Evolutionary conservation across 1,140 invertebrate species (phyloP), one percentile per base, ranked within the genome.

Genomic region (Calosoma granatense): DNA sequence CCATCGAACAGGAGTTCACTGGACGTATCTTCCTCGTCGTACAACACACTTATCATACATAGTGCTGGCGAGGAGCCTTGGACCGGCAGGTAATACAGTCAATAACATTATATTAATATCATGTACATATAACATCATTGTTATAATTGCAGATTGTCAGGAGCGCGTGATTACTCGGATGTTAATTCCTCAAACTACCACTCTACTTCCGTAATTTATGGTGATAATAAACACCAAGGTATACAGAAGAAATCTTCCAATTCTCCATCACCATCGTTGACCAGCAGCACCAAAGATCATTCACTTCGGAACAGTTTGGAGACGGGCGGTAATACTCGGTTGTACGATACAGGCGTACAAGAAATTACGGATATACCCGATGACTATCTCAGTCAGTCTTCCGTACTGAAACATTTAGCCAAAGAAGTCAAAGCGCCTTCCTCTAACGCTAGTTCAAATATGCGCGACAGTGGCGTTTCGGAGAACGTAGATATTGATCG

Each of bases 361-460:
- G 87, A 90, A 74, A 86, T 91, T 61, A 88, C 84, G 1, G 88
- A 89, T 68, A 91, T 91, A 66, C 87, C 88, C 15, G 86, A 88
- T 66, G 88, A 91, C 74, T 91, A 89, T 68, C 75, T 92, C 1
- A 88, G 82, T 70, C 86, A 92, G 63, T 88, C 87, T 14, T 78
- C 86, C 67, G 87, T 92, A n/a, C 70, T 92, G 60, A 92, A 92
- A 72, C 88, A 92, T 73, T 75, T 92, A 54, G 86, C 88, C 1
- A 89, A 89, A 72, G 86, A 90, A 72, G 86, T 88, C 4, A 86
- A 83, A 68, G 76, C 76, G 26, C 77, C 76, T 1, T 76, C 64
- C 17, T 61, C 56, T 20, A 63, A 58, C 56, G 61, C 36, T 52
- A 64, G 47, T 51, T 55, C 58, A 19, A 63, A 56, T 63, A 56